Conservation (phyloP, 2,888 invertebrate species). For the Amphimallon solstitiale region DNA sequence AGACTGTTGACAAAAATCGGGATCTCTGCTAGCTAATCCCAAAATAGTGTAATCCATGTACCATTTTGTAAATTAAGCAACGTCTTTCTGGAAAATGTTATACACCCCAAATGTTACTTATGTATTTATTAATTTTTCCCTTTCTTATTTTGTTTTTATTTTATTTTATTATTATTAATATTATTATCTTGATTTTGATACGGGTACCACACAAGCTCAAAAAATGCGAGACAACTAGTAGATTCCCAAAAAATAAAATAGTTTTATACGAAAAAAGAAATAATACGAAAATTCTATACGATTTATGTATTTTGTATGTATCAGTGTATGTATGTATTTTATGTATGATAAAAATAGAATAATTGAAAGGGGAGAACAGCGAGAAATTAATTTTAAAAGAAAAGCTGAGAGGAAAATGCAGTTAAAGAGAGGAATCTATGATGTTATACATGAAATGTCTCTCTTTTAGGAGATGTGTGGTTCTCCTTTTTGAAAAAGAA, state of each 20-base stretch:
- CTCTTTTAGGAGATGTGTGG: constrained; percentile 36
- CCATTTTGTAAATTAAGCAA: constrained; percentile 65
- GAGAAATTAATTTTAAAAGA: constrained; percentile 1
- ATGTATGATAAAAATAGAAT: constrained; percentile 4
- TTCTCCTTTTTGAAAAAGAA: too few relatives aligned
- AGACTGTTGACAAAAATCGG: constrained; percentile 49
- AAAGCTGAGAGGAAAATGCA: constrained; percentile 16
- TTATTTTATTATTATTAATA: constrained; percentile 1
- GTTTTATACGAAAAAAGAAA: constrained; percentile 31
- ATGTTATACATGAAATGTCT: constrained; percentile 13
- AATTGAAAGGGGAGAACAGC: not conserved
- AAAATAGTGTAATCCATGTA: constrained; percentile 63
- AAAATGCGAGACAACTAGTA: constrained; percentile 51
- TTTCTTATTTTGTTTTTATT: constrained; percentile 15
- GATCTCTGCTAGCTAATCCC: constrained; percentile 60
- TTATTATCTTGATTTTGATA: constrained; percentile 41
- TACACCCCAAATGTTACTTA: constrained; percentile 65
- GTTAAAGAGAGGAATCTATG: not conserved
- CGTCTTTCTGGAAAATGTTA: constrained; percentile 64
- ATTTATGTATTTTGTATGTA: too few relatives aligned
- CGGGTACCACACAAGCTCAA: constrained; percentile 51
- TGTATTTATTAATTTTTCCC: constrained; percentile 58
- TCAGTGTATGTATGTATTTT: too few relatives aligned
- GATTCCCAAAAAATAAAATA: constrained; percentile 29
- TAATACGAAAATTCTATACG: not conserved